Evolutionary conservation across 1,140 invertebrate genomes (phyloP), one percentile per base, ranked within the genome.

Genomic region (Carposina sasakii): DNA sequence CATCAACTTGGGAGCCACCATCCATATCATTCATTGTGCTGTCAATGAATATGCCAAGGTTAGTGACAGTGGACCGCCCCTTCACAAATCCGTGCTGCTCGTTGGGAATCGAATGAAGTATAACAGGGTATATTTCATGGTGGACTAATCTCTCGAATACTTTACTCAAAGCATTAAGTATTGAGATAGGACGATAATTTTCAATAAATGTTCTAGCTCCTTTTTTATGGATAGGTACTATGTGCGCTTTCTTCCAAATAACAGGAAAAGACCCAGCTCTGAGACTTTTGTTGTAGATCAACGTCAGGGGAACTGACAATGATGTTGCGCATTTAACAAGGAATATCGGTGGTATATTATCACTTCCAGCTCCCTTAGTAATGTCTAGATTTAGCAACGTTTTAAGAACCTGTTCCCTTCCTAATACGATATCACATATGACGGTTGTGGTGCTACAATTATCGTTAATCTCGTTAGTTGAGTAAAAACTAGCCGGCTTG

Each of bases 1-100:
- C 57, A 39, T 68, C 60, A 3, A 63, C 43, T 26, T 69, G 60
- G 12, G 10, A 1, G 6, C 52, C 44, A 6, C 28, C 26, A n/a
- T 58, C 58, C 9, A 60, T 17, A 1, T 46, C 28, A n/a, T 36
- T 15, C 0, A 43, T n/a, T n/a, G n/a, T n/a, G n/a, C n/a, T n/a
- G n/a, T n/a, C n/a, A n/a, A n/a, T n/a, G n/a, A n/a, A n/a, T n/a
- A n/a, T n/a, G n/a, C n/a, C n/a, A n/a, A n/a, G n/a, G n/a, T 52
- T 55, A 12, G 48, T 17, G 19, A 51, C 23, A 3, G 40, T 37
- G 1, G 53, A 55, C 12, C 26, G 49, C 6, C 17, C 23, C 1
- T 17, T 2, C 1, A 53, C 22, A 20, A 53, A 57, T 21, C 50
- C 54, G 37, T 57, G 54, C 21, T 57, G 54, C 6, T 4, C 8